Conservation (phyloP, 2,797 vertebrate genomes). For the Vireo griseus region DNA sequence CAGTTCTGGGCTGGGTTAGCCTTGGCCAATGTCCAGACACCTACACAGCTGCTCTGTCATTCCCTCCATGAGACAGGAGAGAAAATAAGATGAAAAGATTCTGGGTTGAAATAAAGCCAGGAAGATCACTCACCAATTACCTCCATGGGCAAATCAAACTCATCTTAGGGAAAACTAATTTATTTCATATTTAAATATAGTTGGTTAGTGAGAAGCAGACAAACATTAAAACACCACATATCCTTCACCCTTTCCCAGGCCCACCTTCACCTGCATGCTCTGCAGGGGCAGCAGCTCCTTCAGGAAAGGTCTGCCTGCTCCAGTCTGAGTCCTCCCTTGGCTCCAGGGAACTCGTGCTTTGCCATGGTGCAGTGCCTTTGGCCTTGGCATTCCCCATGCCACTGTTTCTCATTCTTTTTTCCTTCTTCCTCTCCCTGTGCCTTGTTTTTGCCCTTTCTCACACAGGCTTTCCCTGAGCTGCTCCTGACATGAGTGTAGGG, state of each 20-base stretch:
- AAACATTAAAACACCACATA: neutral
- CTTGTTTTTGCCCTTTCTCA: neutral
- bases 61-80: neutral
- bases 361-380: accelerated
- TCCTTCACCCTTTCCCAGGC: neutral
- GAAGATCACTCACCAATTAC: neutral
- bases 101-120: neutral
- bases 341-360: neutral
- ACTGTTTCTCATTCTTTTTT: neutral
- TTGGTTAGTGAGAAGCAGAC: neutral
- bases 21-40: neutral
- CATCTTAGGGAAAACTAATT: neutral
- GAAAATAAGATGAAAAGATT: neutral
- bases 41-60: neutral
- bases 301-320: neutral
- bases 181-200: neutral
- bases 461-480: neutral
- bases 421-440: neutral
- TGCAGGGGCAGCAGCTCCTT: neutral
- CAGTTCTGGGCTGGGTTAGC: neutral
- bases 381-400: neutral
- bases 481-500: accelerated
- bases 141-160: neutral
- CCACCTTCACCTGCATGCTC: accelerated
- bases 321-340: accelerated